These are phyloP conservation scores for Lytechinus pictus DNA, from an alignment of 35 echinoderm and acorn worm genomes.

Conservation along the genomic window DNA sequence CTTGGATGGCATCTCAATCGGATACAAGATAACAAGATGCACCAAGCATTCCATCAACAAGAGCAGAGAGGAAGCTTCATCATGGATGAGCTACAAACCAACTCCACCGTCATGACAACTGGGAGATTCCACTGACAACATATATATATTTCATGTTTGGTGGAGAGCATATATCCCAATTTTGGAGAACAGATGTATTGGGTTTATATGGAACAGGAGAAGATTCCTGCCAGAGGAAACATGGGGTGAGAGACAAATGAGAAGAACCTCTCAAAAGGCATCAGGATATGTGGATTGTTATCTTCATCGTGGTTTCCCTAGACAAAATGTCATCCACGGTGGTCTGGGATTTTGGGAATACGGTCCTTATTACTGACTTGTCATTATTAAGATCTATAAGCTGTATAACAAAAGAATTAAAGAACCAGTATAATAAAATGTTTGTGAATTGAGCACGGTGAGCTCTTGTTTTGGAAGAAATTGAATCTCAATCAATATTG, in stretches of 20 bases:
- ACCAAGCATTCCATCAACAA: neutral
- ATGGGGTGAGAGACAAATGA: neutral
- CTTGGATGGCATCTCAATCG: neutral
- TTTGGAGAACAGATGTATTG: neutral
- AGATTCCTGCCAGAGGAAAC: neutral
- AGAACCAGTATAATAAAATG: too few relatives aligned
- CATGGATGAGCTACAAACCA: neutral
- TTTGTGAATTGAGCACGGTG: too few relatives aligned
- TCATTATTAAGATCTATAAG: too few relatives aligned
- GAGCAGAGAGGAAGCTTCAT: neutral
- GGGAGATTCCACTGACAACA: neutral
- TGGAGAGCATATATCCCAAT: neutral
- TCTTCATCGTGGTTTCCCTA: neutral
- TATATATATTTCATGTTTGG: neutral
- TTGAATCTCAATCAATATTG: too few relatives aligned
- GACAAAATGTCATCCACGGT: neutral
- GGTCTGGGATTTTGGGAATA: neutral
- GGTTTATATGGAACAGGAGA: neutral
- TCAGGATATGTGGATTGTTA: neutral
- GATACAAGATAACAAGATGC: neutral
- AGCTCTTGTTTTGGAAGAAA: too few relatives aligned
- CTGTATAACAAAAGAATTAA: too few relatives aligned
- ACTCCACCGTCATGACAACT: neutral
- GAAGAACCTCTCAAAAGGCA: neutral
- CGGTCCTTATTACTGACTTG: neutral